Conservation (phyloP, 2,888 invertebrate species). For the Parasteatoda lunata region DNA sequence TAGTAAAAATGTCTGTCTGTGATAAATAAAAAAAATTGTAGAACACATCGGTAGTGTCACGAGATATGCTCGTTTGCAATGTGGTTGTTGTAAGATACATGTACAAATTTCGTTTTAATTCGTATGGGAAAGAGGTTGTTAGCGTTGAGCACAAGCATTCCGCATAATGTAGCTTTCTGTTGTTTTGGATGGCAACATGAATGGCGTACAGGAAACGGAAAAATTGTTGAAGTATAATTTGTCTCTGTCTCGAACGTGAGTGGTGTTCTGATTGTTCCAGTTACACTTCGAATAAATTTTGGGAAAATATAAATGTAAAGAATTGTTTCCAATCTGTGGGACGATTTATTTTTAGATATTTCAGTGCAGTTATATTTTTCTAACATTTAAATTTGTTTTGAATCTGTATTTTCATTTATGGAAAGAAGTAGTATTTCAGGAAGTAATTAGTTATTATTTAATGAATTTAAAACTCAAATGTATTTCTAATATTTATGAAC, state of each 20-base stretch:
- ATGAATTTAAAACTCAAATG: no score
- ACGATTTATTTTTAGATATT: no score
- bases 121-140: background rate
- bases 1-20: background rate
- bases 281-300: no score
- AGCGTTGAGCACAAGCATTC: background rate
- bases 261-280: background rate
- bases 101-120: conserved; percentile 3
- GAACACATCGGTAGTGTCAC: background rate
- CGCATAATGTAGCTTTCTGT: background rate
- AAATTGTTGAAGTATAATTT: background rate
- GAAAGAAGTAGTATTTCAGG: no score
- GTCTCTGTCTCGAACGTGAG: background rate
- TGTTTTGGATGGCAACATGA: background rate
- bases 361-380: no score
- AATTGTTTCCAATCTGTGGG: no score
- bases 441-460: no score
- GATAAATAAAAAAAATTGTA: background rate
- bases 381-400: no score
- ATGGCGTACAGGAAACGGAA: background rate
- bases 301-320: no score
- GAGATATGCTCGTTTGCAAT: conserved; percentile 1
- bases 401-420: no score
- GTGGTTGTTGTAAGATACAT: background rate
- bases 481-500: no score